These are phyloP conservation scores for Campylomormyrus numenius DNA, from an alignment of 2,113 vertebrate species.

Conservation along the genomic window DNA sequence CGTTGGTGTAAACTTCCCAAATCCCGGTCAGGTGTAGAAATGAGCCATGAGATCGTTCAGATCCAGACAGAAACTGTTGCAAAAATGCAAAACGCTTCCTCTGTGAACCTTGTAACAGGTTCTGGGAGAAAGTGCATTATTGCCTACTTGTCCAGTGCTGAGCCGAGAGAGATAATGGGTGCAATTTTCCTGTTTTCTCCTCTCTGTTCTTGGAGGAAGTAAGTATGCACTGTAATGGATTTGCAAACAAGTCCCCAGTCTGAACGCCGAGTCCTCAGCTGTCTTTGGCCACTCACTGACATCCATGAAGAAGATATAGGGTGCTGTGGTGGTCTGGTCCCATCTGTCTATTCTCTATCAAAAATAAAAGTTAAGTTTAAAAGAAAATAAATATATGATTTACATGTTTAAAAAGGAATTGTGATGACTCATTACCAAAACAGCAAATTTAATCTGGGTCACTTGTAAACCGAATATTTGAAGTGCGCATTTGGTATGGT, in stretches of 20 bases:
- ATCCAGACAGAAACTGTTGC: background rate
- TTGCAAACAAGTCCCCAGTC: background rate
- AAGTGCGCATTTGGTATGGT: background rate
- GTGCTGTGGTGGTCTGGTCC: constrained; percentile 10
- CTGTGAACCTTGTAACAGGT: background rate
- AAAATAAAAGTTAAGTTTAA: background rate
- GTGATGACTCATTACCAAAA: background rate
- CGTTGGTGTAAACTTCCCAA: background rate
- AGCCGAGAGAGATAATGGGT: constrained; percentile 1
- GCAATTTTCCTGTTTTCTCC: background rate
- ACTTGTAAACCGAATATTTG: background rate
- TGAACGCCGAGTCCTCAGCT: background rate
- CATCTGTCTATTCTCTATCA: background rate
- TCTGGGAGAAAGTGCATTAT: background rate
- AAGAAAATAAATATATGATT: constrained; percentile 57
- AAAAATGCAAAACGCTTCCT: background rate
- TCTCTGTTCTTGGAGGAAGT: constrained; percentile 9
- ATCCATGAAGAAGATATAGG: background rate
- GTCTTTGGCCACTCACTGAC: background rate
- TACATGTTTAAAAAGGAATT: constrained; percentile 7
- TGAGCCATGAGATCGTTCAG: background rate
- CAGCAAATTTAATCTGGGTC: background rate
- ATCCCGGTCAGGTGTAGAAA: background rate
- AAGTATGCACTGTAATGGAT: constrained; percentile 1
- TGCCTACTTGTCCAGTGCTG: background rate